Evolutionary conservation across 2,888 invertebrate genomes (phyloP).

Genomic region (Dermolepida albohirtum): DNA sequence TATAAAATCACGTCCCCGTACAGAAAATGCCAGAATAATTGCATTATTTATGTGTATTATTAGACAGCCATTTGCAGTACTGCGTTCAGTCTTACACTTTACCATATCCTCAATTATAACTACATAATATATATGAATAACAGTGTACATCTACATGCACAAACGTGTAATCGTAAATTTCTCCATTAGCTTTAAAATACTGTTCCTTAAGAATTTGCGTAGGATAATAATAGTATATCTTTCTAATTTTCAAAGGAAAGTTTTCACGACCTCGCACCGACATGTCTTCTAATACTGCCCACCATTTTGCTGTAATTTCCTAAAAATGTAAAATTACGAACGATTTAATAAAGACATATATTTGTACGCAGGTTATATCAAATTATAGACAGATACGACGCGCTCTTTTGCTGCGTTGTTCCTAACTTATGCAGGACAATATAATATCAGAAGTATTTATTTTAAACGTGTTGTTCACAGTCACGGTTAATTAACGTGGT

Average conservation of each 20-base stretch:
- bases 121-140: too few relatives aligned
- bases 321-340: slow-evolving; percentile 26
- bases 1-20: too few relatives aligned
- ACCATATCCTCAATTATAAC: too few relatives aligned
- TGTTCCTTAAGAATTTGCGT: too few relatives aligned
- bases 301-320: slow-evolving; percentile 10
- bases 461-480: slow-evolving; percentile 17
- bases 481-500: slow-evolving; percentile 21
- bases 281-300: slow-evolving; percentile 10
- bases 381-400: background rate
- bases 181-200: too few relatives aligned
- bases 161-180: too few relatives aligned
- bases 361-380: background rate
- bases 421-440: background rate
- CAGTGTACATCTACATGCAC: too few relatives aligned
- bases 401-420: slow-evolving; percentile 7
- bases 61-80: too few relatives aligned
- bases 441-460: slow-evolving; percentile 3
- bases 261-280: background rate
- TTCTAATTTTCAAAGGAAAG: background rate
- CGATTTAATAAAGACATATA: slow-evolving; percentile 2
- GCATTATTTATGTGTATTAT: too few relatives aligned
- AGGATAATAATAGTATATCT: background rate
- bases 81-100: too few relatives aligned
- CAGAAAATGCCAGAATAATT: too few relatives aligned